These are phyloP conservation scores for Lucilia cuprina DNA, from an alignment of 1,140 invertebrate species.

Conservation along the genomic window DNA sequence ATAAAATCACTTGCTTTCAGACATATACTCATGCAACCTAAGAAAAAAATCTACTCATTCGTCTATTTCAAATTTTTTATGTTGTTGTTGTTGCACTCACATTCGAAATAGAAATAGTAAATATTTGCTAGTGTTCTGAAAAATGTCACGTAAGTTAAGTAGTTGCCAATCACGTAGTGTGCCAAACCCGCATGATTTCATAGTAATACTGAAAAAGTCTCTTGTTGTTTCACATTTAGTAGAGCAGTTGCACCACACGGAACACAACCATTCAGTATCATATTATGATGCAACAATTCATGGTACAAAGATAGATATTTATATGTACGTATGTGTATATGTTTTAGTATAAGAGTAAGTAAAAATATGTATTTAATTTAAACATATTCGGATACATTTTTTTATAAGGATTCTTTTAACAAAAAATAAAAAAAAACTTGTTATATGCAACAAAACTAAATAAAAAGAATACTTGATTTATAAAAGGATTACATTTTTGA, in stretches of 20 bases:
- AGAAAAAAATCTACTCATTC: background rate
- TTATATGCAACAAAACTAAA: too few species aligned
- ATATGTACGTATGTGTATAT: too few species aligned
- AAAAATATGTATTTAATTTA: too few species aligned
- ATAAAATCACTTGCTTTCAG: background rate
- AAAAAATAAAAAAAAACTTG: too few species aligned
- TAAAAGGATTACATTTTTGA: too few species aligned
- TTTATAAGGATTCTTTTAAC: too few species aligned
- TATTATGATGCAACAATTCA: background rate
- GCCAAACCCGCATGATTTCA: background rate
- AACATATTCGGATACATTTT: too few species aligned
- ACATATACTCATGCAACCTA: background rate
- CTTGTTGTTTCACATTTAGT: background rate
- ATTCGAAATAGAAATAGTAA: background rate
- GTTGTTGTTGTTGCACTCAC: background rate
- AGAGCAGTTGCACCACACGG: background rate
- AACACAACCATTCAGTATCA: background rate
- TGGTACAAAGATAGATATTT: background rate
- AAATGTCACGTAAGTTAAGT: constrained; percentile 7
- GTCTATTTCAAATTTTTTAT: background rate
- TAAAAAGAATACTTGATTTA: too few species aligned
- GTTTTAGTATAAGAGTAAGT: too few species aligned
- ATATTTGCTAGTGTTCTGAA: background rate
- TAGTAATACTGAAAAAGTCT: background rate
- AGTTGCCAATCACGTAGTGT: constrained; percentile 9